These are phyloP conservation scores for Hormiphora californensis DNA, from an alignment of 37 sponge, comb jelly and placozoan genomes.

Conservation along the genomic window DNA sequence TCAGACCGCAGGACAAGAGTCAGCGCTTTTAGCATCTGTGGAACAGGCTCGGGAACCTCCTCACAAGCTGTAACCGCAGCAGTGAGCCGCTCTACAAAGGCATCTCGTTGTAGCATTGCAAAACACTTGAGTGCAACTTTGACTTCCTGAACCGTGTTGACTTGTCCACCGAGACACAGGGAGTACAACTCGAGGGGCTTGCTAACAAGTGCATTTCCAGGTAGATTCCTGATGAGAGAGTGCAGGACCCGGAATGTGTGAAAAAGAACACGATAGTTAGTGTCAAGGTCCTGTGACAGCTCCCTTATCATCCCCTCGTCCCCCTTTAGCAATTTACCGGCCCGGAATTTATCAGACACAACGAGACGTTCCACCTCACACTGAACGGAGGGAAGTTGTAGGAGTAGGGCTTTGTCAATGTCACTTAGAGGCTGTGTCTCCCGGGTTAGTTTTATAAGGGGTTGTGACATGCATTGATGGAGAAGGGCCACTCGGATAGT, in stretches of 20 bases:
- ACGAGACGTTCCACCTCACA: background rate
- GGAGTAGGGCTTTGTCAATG: conserved; percentile 1
- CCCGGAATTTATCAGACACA: background rate
- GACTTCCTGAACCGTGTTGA: conserved; percentile 1
- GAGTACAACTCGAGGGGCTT: conserved; percentile 37
- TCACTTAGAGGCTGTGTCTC: background rate
- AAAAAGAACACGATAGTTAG: background rate
- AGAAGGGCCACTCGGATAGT: conserved; percentile 14
- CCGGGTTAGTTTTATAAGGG: background rate
- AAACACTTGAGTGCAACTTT: conserved; percentile 32
- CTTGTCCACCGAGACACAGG: background rate
- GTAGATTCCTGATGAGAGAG: background rate
- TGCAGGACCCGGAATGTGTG: background rate
- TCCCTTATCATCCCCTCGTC: background rate
- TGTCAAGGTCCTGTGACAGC: background rate
- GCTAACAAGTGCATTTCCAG: conserved; percentile 30
- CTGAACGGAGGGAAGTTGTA: conserved; percentile 42
- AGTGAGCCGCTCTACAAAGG: background rate
- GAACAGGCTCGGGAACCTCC: too few species aligned
- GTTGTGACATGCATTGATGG: background rate
- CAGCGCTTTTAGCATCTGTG: too few species aligned
- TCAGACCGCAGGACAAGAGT: too few species aligned
- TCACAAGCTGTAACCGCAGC: too few species aligned
- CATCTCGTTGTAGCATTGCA: background rate
- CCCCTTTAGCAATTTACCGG: background rate